Evolutionary conservation across 2,113 vertebrate genomes (phyloP), one percentile per base, ranked within the genome.

Genomic region (Rhinoderma darwinii): DNA sequence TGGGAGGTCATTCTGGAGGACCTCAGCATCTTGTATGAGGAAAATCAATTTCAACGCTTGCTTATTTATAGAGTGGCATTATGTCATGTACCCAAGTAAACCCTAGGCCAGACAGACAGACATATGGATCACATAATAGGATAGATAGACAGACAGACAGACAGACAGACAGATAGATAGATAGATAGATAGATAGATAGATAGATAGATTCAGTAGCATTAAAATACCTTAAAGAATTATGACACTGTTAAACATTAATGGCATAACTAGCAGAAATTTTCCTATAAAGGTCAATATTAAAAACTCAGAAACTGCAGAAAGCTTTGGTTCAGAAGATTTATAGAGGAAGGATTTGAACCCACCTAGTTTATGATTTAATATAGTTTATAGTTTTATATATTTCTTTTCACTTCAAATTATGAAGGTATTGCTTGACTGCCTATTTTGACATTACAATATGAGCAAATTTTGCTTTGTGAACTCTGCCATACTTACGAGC

Each of bases 1-100:
- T 81, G 85, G 43, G 63, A 63, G 76, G 84, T 70, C 76, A 86
- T 76, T 10, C 12, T 72, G 68, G 44, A 81, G 63, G 50, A 72
- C 85, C 51, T 81, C 5, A 17, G 22, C 25, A 59, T 50, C 77
- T 73, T 39, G 27, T 72, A 11, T 61, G 66, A 81, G 37, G 50
- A 43, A 81, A 81, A 81, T 86, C 74, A 70, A 51, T 14, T 73
- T 84, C 47, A 50, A 44, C 73, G 12, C 50, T 74, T 10, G 43
- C 50, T 61, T 54, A 76, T 84, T 84, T 56, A 54, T n/a, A 43
- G 5, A 54, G n/a, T 63, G 37, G 37, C 78, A 59, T 12, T 25
- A 63, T 81, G 78, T 81, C 54, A 56, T 43, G 6, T 2, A 27
- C 37, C 35, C 15, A 22, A 18, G 56, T 3, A 66, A 82, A 32